Evolutionary conservation across 2,113 vertebrate genomes (phyloP).

Genomic region (Albula glossodonta): DNA sequence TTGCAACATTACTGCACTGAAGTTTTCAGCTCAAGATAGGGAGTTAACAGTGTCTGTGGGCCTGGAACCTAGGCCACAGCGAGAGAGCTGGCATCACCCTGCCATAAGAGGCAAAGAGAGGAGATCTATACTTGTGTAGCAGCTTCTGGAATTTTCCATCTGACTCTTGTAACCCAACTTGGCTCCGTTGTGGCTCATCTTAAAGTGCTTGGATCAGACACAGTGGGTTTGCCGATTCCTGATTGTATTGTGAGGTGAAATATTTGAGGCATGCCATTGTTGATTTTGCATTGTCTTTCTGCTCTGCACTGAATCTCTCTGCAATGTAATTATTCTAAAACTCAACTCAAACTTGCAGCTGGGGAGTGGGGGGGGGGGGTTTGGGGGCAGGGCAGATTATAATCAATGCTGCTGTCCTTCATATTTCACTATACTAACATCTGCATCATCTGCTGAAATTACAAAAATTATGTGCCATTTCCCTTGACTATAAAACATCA

Average conservation of each 20-base stretch:
- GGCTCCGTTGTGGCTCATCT: conserved; percentile 34
- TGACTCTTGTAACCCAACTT: conserved; percentile 47
- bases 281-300: conserved; percentile 45
- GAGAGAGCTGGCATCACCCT: background rate
- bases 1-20: background rate
- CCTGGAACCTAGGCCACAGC: background rate
- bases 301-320: conserved; percentile 33
- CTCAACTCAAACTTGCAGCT: conserved; percentile 44
- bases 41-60: background rate
- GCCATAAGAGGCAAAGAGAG: conserved; percentile 42
- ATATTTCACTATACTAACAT: background rate
- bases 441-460: background rate
- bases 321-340: conserved; percentile 35
- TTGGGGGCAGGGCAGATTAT: background rate
- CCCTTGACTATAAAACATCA: background rate
- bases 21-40: background rate
- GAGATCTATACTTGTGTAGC: conserved; percentile 44
- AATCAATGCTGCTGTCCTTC: background rate
- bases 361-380: too few relatives aligned
- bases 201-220: conserved; percentile 51
- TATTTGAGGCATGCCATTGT: conserved; percentile 52
- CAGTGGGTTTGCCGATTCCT: conserved; percentile 20
- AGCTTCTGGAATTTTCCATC: conserved; percentile 48
- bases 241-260: conserved; percentile 3
- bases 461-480: background rate